Evolutionary conservation across 2,113 vertebrate genomes (phyloP), one percentile per base, ranked within the genome.

Genomic region (Xenopus borealis): DNA sequence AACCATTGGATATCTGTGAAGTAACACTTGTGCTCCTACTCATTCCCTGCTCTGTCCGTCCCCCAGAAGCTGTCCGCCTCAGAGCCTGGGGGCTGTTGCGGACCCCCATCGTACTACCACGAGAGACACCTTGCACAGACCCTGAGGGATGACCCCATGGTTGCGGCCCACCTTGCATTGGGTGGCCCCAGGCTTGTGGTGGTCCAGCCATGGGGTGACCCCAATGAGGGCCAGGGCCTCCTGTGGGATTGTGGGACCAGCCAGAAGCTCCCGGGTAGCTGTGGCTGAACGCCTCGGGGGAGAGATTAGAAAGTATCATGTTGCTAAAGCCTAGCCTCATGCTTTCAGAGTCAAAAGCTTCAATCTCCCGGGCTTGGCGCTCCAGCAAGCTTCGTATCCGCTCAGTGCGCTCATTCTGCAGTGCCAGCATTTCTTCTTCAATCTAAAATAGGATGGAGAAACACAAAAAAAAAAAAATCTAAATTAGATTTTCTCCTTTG

Each of bases 1-100:
- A 98, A 89, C 97, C 97, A 85, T 98, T 99, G 89, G 97, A 98
- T 90, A 99, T 97, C 80, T 99, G 97, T 87, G 97, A 99, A 85
- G 95, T 95, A 90, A 98, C 96, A 90, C 97, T 99, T 89, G 96
- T 94, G 86, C 97, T 98, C 90, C 97, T 96, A 91, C 94, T 98
- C 96, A 99, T 99, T 88, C 89, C 93, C 88, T 93, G 96, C 88
- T 98, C 97, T 80, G 90, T 93, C 89, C 92, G 96, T 84, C 94
- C 95, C 87, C 94, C 97, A 78, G 97, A 94, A 84, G 95, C 89
- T 89, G 96, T 99, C 92, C 96, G 96, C 89, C 94, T 93, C 85
- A 98, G 91, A 84, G 91, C 94, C 86, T 99, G 97, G 83, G 97
- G 97, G 92, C 97, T 99, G 88, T 98, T 98, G 82, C 95, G 95